These are phyloP conservation scores for Sciurus carolinensis DNA, from an alignment of 2,797 vertebrate genomes.

Conservation along the genomic window DNA sequence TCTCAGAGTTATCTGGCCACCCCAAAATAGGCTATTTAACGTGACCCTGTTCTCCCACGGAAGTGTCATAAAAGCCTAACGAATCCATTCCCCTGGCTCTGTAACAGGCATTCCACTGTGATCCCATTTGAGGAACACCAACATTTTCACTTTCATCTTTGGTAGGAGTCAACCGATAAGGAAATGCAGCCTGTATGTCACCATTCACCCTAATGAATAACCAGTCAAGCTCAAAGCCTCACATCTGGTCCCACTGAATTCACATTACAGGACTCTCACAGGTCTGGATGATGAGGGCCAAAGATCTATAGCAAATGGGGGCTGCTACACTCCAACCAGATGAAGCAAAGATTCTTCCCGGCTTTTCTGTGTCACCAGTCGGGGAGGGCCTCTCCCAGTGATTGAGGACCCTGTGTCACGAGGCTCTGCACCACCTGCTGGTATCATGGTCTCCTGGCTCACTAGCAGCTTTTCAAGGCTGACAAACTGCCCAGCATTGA, in stretches of 20 bases:
- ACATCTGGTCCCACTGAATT: not conserved
- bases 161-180: not conserved
- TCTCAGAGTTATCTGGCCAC: constrained; percentile 12
- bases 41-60: not conserved
- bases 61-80: not conserved
- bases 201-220: not conserved
- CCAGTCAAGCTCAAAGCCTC: not conserved
- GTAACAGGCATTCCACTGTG: not conserved
- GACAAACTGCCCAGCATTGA: constrained; percentile 60
- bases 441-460: not conserved
- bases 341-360: constrained; percentile 34
- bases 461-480: constrained; percentile 55
- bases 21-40: not conserved
- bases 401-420: not conserved
- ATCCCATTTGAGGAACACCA: not conserved
- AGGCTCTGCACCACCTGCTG: not conserved
- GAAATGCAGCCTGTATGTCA: not conserved
- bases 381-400: not conserved
- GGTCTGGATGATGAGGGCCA: not conserved
- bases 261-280: not conserved
- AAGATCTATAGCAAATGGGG: not conserved
- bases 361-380: not conserved
- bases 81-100: not conserved
- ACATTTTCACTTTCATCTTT: not conserved
- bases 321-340: not conserved